phyloP scores from a whole-genome alignment of 2,888 invertebrate genomes.

The Osedax frankpressi region DNA sequence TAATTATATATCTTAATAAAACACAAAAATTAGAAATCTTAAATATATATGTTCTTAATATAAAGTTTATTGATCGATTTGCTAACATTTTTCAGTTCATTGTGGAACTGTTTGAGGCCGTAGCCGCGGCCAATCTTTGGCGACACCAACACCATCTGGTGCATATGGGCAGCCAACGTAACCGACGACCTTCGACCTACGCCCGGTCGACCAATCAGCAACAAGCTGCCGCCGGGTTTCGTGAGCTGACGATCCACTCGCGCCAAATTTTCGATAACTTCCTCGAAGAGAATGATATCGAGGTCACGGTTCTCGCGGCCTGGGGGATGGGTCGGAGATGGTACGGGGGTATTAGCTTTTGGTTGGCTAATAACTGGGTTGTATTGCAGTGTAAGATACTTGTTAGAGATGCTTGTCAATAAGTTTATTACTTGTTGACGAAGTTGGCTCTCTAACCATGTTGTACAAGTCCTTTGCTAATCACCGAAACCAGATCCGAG shows the following conservation, averaged over 20 bases:
- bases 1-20: too few relatives aligned
- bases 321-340: too few relatives aligned
- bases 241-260: slow-evolving; percentile 56
- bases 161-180: slow-evolving; percentile 60
- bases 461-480: slow-evolving; percentile 46
- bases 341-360: too few relatives aligned
- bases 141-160: slow-evolving; percentile 54
- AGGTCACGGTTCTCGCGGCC: slow-evolving; percentile 58
- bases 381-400: too few relatives aligned
- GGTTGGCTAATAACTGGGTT: too few relatives aligned
- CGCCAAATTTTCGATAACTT: slow-evolving; percentile 57
- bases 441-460: slow-evolving; percentile 41
- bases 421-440: too few relatives aligned
- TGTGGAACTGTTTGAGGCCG: slow-evolving; percentile 58
- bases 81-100: slow-evolving; percentile 62
- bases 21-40: too few relatives aligned
- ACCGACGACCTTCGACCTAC: slow-evolving; percentile 68
- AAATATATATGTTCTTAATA: too few relatives aligned
- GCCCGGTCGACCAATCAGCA: slow-evolving; percentile 65
- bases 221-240: slow-evolving; percentile 54
- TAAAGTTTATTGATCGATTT: too few relatives aligned
- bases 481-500: slow-evolving; percentile 49
- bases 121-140: slow-evolving; percentile 54
- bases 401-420: too few relatives aligned
- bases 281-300: slow-evolving; percentile 56